Conservation (phyloP, 1,140 invertebrate species). For the Steinernema feltiae region DNA sequence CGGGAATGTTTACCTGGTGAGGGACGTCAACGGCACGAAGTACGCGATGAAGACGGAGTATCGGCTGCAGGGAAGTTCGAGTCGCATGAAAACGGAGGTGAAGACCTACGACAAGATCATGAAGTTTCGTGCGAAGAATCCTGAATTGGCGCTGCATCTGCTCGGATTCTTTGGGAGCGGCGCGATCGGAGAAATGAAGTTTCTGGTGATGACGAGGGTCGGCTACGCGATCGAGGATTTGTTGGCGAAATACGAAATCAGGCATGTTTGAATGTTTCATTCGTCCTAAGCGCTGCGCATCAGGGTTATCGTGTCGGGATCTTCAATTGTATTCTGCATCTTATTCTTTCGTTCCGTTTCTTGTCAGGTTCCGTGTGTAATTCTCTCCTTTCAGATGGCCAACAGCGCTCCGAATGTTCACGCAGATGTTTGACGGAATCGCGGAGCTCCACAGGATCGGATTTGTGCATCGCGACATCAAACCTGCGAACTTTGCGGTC, state of each 20-base stretch:
- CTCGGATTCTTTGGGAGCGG: background rate
- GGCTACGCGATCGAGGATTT: background rate
- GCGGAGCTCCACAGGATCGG: constrained; percentile 61
- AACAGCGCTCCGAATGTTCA: background rate
- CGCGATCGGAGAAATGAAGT: background rate
- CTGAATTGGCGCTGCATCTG: background rate
- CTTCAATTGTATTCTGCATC: too few species aligned
- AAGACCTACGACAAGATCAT: background rate
- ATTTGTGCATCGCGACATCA: constrained; percentile 95
- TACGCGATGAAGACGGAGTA: background rate
- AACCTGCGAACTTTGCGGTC: constrained; percentile 65
- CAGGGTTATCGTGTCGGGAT: too few species aligned
- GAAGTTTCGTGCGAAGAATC: background rate
- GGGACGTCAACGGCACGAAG: background rate
- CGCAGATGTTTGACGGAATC: background rate
- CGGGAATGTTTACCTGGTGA: background rate
- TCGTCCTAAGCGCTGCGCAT: too few species aligned
- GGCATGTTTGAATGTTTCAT: too few species aligned
- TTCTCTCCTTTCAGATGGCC: background rate
- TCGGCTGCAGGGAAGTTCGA: background rate
- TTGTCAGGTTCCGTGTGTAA: too few species aligned
- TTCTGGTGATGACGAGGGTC: background rate
- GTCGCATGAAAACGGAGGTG: background rate
- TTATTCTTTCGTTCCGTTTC: too few species aligned
- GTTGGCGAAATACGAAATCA: background rate